A percentile compares a stretch with the other conserved stretches of the same genome.
Evolutionary conservation across 2,888 invertebrate genomes (phyloP).

Genomic region (Andricus quercusramuli): DNA sequence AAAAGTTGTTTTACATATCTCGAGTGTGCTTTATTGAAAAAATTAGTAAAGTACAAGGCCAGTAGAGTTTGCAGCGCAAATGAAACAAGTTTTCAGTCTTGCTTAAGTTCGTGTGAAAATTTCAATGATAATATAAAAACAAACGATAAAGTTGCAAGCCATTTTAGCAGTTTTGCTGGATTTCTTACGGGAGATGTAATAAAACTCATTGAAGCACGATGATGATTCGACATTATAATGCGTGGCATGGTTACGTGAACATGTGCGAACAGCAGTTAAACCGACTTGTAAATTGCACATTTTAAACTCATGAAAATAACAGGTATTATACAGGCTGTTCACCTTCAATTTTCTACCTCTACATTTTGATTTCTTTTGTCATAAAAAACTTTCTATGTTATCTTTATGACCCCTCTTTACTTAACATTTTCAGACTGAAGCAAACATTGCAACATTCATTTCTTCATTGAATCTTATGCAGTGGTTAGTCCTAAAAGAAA

Average conservation of each 20-base stretch:
- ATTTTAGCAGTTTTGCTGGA: neutral
- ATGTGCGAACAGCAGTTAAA: slow-evolving; percentile 3
- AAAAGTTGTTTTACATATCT: neutral
- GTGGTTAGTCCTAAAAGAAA: no score
- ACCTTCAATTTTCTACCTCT: neutral
- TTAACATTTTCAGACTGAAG: neutral
- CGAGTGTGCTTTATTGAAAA: neutral
- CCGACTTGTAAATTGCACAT: neutral
- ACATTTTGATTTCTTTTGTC: neutral
- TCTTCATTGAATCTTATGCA: neutral
- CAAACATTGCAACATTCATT: neutral
- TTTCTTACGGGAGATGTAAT: neutral
- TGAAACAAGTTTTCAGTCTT: neutral
- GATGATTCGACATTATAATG: neutral
- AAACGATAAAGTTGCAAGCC: neutral
- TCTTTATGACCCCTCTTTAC: neutral
- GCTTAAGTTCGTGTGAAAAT: slow-evolving; percentile 6
- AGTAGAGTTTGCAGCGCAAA: neutral
- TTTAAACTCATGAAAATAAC: slow-evolving; percentile 5
- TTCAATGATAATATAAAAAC: neutral
- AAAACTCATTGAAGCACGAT: slow-evolving; percentile 12
- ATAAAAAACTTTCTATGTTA: neutral
- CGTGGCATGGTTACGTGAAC: neutral
- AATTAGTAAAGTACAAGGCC: neutral
- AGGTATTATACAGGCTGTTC: neutral